phyloP scores from a whole-genome alignment of 2,113 vertebrate genomes.

The Microcebus tavaratra region DNA sequence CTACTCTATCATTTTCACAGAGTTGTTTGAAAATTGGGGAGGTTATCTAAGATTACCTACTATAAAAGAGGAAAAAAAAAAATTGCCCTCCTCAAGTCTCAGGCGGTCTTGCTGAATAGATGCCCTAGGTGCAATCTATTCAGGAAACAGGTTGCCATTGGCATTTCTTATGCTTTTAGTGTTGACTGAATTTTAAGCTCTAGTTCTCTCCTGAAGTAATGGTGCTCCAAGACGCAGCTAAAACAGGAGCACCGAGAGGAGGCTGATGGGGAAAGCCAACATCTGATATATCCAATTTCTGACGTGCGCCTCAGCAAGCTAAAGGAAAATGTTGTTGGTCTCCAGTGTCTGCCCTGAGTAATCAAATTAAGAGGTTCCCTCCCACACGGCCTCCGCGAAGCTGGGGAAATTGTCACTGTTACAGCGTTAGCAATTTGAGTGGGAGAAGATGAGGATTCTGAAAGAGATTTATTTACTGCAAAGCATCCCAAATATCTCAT shows the following conservation, averaged over 20 bases:
- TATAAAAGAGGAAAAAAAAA: neutral
- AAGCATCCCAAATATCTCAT: constrained; percentile 69
- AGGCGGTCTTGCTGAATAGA: neutral
- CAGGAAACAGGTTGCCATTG: neutral
- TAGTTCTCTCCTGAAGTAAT: constrained; percentile 51
- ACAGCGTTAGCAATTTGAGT: constrained; percentile 44
- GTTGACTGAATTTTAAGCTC: constrained; percentile 56
- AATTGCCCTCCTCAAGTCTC: neutral
- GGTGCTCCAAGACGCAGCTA: neutral
- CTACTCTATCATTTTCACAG: neutral
- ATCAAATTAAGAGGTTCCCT: constrained; percentile 47
- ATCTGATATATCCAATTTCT: constrained; percentile 14
- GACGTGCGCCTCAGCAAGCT: neutral
- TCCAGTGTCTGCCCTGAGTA: constrained; percentile 11
- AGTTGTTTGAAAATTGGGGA: neutral
- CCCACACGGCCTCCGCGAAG: constrained; percentile 3
- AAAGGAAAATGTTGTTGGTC: constrained; percentile 38
- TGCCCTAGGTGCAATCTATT: neutral
- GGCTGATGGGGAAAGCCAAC: neutral
- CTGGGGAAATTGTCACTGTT: constrained; percentile 48
- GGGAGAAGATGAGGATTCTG: constrained; percentile 69
- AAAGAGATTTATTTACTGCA: constrained; percentile 70
- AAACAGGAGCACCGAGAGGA: neutral
- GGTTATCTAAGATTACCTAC: neutral
- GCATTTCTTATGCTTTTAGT: constrained; percentile 47